Evolutionary conservation across 1,140 invertebrate species (phyloP).

Genomic region (Bombus sylvicola): DNA sequence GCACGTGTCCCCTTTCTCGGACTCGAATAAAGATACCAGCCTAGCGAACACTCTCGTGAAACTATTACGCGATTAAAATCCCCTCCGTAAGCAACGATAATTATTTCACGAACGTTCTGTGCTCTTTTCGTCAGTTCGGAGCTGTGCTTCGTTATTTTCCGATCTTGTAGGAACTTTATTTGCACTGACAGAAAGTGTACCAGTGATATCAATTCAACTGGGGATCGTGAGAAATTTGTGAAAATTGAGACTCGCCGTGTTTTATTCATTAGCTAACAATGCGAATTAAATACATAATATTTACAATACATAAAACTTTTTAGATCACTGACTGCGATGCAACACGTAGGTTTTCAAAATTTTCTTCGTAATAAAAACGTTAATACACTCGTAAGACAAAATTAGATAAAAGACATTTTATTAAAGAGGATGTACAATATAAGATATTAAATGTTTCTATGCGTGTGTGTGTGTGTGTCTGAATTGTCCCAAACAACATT

Average conservation of each 20-base stretch:
- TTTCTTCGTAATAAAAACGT: too few relatives aligned
- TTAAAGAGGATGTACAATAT: too few relatives aligned
- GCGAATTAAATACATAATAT: background rate
- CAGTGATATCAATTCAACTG: background rate
- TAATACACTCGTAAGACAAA: too few relatives aligned
- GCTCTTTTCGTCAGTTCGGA: too few relatives aligned
- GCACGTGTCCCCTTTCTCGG: background rate
- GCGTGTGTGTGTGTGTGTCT: too few relatives aligned
- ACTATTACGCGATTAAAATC: slow-evolving; percentile 10
- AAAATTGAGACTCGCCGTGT: background rate
- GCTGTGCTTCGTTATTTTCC: background rate
- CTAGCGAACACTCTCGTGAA: background rate
- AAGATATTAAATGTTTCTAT: too few relatives aligned
- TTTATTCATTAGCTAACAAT: background rate
- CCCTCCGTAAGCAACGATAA: background rate
- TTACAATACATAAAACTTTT: too few relatives aligned
- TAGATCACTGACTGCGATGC: too few relatives aligned
- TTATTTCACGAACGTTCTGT: background rate
- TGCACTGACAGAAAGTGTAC: too few relatives aligned
- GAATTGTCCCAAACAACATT: background rate
- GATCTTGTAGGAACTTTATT: background rate
- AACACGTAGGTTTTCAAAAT: too few relatives aligned
- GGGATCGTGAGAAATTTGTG: background rate
- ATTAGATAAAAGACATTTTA: too few relatives aligned
- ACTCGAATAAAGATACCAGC: background rate